Evolutionary conservation across 30 jellyfish, hydroid and myxozoan genomes (phyloP).

Genomic region (Phacellophora camtschatica): DNA sequence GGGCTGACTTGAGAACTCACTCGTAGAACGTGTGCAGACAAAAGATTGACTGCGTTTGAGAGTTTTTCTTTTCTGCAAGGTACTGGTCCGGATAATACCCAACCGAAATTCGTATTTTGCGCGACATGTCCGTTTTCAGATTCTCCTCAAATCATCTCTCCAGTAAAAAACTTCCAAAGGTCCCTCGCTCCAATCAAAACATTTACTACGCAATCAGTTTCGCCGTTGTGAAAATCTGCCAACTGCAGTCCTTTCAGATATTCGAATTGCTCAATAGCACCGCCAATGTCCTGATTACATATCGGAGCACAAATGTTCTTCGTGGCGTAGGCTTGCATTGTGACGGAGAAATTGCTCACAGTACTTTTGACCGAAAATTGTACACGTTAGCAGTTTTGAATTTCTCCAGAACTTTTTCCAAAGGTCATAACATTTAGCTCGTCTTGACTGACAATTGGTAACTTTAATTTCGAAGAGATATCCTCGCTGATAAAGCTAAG

Average conservation of each 20-base stretch:
- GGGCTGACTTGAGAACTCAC: not conserved
- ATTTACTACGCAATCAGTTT: not conserved
- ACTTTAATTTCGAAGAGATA: not conserved
- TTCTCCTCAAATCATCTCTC: not conserved
- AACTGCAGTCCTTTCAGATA: not conserved
- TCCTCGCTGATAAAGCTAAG: not conserved
- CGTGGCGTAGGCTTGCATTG: not conserved
- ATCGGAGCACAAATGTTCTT: not conserved
- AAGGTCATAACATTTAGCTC: not conserved
- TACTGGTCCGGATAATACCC: conserved; percentile 17
- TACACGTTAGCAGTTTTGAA: not conserved
- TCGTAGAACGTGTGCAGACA: conserved; percentile 20
- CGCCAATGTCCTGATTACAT: not conserved
- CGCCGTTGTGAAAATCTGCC: conserved; percentile 6
- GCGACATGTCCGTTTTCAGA: conserved; percentile 13
- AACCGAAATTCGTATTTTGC: not conserved
- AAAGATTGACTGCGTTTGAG: not conserved
- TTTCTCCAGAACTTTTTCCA: not conserved
- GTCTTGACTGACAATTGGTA: not conserved
- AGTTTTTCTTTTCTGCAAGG: not conserved
- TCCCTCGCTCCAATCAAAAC: not conserved
- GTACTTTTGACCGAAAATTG: not conserved
- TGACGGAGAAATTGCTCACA: not conserved
- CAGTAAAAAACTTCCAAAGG: conserved; percentile 27
- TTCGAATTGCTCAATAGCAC: not conserved